Evolutionary conservation across 2,113 vertebrate species (phyloP), one percentile per base, ranked within the genome.

Genomic region (Fregetta grallaria): DNA sequence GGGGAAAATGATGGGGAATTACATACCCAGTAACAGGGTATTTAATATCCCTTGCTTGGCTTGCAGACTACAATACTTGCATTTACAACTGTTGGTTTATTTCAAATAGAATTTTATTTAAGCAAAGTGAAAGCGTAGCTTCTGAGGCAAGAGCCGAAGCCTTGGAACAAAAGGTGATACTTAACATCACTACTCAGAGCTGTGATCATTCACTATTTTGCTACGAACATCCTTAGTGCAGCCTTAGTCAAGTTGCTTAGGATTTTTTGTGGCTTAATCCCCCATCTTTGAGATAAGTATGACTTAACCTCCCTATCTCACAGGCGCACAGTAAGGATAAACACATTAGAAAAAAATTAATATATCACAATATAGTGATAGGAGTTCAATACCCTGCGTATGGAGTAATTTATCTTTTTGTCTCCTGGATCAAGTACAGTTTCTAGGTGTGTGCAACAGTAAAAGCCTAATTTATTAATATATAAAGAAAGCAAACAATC

Each of bases 351-450:
- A 74, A 93, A 92, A 86, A 95, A 94, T 97, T 95, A 93, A 95
- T 92, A 91, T 90, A 92, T 92, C 92, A 94, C 89, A 95, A 89
- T 82, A 82, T 47, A 91, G 80, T 72, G 91, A 96, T 91, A 95
- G 92, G 58, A 95, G 80, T 89, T 95, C 91, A 92, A 95, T 95
- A 91, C 29, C 42, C 62, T 85, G 73, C 22, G 8, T 73, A 92
- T 5, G 3, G 86, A 95, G 70, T 70, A 90, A 97, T 95, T 94
- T 95, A 45, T 94, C 75, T 70, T 56, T 96, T 96, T 93, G 96
- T 97, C 96, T 97, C 91, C 86, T 49, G 88, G 90, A 97, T 97
- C 96, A 97, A 97, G 93, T 58, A 82, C 34, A 68, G 62, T 85
- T 91, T 77, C 97, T 66, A 96, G 42, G 6, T 90, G 66, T 71